Base-by-base conservation (phyloP, 2,888 invertebrate species). In the Imbricaverruca yamaguchii region DNA sequence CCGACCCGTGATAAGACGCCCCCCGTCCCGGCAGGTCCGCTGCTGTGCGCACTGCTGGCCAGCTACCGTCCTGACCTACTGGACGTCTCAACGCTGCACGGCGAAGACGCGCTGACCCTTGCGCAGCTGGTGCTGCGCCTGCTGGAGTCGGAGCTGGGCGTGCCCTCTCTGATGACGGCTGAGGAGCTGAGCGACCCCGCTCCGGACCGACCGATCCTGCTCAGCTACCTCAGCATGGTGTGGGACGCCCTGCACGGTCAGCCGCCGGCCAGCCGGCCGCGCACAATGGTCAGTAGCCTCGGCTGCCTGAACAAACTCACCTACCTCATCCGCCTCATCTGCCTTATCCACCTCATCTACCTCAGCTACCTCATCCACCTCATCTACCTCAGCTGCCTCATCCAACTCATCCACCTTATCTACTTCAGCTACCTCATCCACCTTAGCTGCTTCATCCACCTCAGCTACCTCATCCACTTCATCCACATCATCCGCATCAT, bases 161-260 rank as follows among this genome's bases (percentile, higher is more conserved):
- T 92, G 84, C n/a, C 57, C 57, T 23, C 23, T 23, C 86, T 89
- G 39, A 90, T 91, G 21, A 80, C 91, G 83, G 92, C 94, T 91
- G 95, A 96, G 85, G 92, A 93, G 87, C 90, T 91, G 11, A 90
- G 91, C 80, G 91, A 90, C 85, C 90, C 92, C 84, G 89, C 91
- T 53, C 91, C 93, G 53, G 11, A 23, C 0, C 94, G 95, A 86
- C 91, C 91, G 84, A 88, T 92, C 79, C 91, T 92, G 67, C 91
- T 95, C 88, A 91, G 95, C 23, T 97, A 97, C 87, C 89, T 97
- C 83, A 92, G 93, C 80, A 93, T 95, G 87, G 92, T 97, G 83
- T 96, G 96, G 88, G 92, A 94, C 87, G 92, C 92, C 81, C 97
- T 97, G 89, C 92, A 95, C 85, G 94, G 96, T 79, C 96, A 97